Evolutionary conservation across 2,888 invertebrate species (phyloP), one percentile per base, ranked within the genome.

Genomic region (Blomia tropicalis): DNA sequence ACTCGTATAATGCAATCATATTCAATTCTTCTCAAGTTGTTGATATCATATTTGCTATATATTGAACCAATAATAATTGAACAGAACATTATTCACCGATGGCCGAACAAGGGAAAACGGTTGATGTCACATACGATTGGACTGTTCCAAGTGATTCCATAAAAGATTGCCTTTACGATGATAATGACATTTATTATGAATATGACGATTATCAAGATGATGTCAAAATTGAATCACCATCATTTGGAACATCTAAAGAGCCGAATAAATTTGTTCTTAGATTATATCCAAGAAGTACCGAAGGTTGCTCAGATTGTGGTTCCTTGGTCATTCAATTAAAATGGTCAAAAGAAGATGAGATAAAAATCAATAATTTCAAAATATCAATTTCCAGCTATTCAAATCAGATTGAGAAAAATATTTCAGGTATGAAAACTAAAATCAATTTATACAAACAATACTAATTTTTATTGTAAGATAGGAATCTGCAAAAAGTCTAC

Each of bases 161-260:
- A 7, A 47, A 47, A n/a, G n/a, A 47, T 27, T 47, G 51, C 51
- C 51, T 47, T 14, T 47, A 47, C 51, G 51, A 47, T 27, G 51
- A 47, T n/a, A 36, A 36, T 36, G 51, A 47, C 27, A 27, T 47
- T 27, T 27, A 11, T n/a, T 47, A 47, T 27, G 51, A 47, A n/a
- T 47, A 7, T n/a, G 51, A 47, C 22, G 51, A 47, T 27, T 47
- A 47, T 27, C 51, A 25, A 14, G 51, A 47, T 27, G 51, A 47
- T 27, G 7, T 14, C 22, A 7, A 19, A 11, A 7, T 47, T 47
- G 51, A 47, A 14, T 47, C 51, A n/a, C 51, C 51, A 7, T 11
- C 7, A 25, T 47, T 47, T 47, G 51, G 51, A 47, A n/a, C 27
- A n/a, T 7, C 7, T 25, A 14, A 11, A 11, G 51, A 47, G 51